Base-by-base conservation (phyloP, 2,888 invertebrate genomes). In the Dicroscelio sp. region DNA sequence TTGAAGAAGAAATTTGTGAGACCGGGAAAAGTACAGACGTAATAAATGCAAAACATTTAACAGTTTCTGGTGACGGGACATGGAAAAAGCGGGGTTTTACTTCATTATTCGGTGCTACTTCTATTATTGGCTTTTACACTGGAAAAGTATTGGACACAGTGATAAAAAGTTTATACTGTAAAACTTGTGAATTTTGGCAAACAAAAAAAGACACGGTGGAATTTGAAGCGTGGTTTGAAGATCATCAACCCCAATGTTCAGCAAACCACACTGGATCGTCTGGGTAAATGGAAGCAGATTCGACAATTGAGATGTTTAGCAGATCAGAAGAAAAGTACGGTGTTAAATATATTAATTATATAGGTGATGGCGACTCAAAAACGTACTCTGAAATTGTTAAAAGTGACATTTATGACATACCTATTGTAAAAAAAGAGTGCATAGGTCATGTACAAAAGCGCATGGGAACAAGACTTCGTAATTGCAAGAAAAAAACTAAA, bases 221-320 rank as follows among this genome's bases (percentile, higher is more conserved):
- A 23, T 76, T 38, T 27, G 60, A 76, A 0, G 23, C 25, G 55
- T 75, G 75, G 75, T 43, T 6, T 4, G 33, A 65, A 52, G 31
- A 5, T 43, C 78, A 75, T 63, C 23, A 65, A 67, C 10, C 30
- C 2, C n/a, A 76, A 1, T 80, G 65, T 27, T 33, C n/a, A 20
- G 33, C 33, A 52, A 80, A 80, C 31, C 79, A 65, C 52, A 43
- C 30, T n/a, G 79, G 79, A 17, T 67, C 80, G 25, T 31, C 67
- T 0, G 67, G 80, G 25, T 69, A 80, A 67, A 90, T 90, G 86
- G 90, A 90, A 87, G 90, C 69, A 20, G 52, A 65, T 14, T 33
- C 82, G 5, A 52, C 73, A 48, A 55, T 83, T 35, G 83, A 86
- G 73, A 83, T 90, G 84, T 90, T 90, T 43, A 25, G 63, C 31